phyloP scores from a whole-genome alignment of 2,113 vertebrate genomes.

The Haemorhous mexicanus region DNA sequence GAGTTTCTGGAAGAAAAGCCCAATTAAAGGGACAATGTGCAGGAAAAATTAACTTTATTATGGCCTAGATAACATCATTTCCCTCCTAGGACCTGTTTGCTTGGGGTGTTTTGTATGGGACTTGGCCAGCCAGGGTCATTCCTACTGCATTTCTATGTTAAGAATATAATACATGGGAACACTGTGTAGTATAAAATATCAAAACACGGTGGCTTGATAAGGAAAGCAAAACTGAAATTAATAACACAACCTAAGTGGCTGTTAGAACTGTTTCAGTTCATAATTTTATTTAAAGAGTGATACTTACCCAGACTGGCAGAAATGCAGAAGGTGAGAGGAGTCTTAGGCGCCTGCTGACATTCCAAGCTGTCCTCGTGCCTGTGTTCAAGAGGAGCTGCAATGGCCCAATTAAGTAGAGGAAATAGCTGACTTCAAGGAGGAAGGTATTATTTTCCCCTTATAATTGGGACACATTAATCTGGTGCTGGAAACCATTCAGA shows the following conservation, averaged over 20 bases:
- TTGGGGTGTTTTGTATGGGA: background rate
- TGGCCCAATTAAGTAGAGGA: constrained; percentile 32
- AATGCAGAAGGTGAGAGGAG: background rate
- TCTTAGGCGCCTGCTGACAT: background rate
- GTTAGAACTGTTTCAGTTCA: background rate
- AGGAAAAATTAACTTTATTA: background rate
- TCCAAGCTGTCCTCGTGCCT: background rate
- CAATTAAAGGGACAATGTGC: background rate
- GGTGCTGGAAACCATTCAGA: background rate
- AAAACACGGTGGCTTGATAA: background rate
- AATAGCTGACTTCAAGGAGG: constrained; percentile 14
- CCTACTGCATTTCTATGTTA: background rate
- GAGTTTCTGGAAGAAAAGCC: constrained; percentile 26
- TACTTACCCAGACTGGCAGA: background rate
- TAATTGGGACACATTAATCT: constrained; percentile 4
- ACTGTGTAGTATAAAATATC: background rate
- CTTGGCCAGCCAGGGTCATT: background rate
- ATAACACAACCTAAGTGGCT: background rate
- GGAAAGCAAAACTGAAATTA: background rate
- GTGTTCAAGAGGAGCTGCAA: background rate
- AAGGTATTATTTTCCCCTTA: background rate
- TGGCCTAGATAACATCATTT: background rate
- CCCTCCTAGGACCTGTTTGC: background rate
- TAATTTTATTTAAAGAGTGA: background rate
- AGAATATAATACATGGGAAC: background rate